phyloP scores from a whole-genome alignment of 2,797 vertebrate species.

The Percopsis omiscomaycus region DNA sequence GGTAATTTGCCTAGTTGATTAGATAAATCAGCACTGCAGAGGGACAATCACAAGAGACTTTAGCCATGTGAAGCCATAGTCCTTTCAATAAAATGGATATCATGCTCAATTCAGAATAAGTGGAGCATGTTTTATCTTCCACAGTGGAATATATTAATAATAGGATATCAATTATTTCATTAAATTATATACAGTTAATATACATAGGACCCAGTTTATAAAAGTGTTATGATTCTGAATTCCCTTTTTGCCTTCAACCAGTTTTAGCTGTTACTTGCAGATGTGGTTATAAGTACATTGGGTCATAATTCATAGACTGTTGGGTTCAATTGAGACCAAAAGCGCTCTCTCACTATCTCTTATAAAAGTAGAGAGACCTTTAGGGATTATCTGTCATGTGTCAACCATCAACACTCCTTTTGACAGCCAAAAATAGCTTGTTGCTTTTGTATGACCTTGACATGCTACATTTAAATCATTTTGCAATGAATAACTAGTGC shows the following conservation, averaged over 20 bases:
- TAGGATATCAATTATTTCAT: not conserved
- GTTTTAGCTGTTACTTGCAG: too few species aligned
- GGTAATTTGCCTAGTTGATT: conserved; percentile 53
- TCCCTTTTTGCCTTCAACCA: too few species aligned
- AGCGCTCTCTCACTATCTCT: conserved; percentile 20
- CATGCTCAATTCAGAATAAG: not conserved
- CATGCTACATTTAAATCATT: conserved; percentile 2
- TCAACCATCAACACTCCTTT: conserved; percentile 40
- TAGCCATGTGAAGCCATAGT: conserved; percentile 25
- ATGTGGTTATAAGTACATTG: too few species aligned
- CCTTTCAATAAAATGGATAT: conserved; percentile 1
- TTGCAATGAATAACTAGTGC: too few species aligned
- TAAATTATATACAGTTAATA: not conserved
- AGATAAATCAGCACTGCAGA: conserved; percentile 43
- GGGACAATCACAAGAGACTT: conserved; percentile 38
- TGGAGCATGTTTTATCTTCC: not conserved
- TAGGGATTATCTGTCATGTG: conserved; percentile 44
- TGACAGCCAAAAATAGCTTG: conserved; percentile 39
- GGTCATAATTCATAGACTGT: conserved; percentile 20
- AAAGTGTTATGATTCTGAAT: not conserved
- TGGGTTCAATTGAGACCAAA: conserved; percentile 34
- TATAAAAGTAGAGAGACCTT: conserved; percentile 43
- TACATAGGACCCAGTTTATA: not conserved
- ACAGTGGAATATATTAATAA: conserved; percentile 2
- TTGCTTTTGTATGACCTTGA: conserved; percentile 11